Conservation (phyloP, 2,113 vertebrate genomes). For the Nothocercus julius region DNA sequence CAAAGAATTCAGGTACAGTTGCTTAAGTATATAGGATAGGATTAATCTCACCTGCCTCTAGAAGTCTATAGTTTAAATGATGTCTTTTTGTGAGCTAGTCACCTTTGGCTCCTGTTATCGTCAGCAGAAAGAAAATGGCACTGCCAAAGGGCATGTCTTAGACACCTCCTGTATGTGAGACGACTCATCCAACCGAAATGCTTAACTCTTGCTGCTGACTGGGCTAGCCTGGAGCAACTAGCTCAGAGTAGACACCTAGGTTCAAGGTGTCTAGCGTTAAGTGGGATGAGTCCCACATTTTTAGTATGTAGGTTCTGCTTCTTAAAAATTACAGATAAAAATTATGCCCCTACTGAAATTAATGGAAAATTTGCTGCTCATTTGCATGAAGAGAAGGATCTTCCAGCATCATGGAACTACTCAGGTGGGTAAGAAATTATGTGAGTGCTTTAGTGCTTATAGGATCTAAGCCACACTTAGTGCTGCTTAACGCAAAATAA, state of each 20-base stretch:
- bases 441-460: neutral
- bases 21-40: neutral
- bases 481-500: neutral
- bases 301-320: neutral
- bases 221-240: constrained; percentile 20
- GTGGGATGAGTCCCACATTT: neutral
- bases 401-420: neutral
- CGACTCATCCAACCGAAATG: neutral
- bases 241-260: neutral
- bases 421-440: neutral
- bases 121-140: neutral
- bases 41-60: neutral
- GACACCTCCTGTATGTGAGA: neutral
- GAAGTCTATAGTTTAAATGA: neutral
- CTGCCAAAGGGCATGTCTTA: constrained; percentile 3
- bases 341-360: neutral
- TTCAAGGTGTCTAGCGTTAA: neutral
- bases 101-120: neutral
- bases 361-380: neutral
- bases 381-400: neutral
- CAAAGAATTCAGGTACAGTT: neutral
- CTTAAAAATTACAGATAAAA: neutral
- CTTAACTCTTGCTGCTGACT: neutral
- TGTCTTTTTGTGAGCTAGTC: neutral
- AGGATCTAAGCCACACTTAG: neutral